phyloP scores from a whole-genome alignment of 2,888 invertebrate genomes.

The Nesidiocoris tenuis region DNA sequence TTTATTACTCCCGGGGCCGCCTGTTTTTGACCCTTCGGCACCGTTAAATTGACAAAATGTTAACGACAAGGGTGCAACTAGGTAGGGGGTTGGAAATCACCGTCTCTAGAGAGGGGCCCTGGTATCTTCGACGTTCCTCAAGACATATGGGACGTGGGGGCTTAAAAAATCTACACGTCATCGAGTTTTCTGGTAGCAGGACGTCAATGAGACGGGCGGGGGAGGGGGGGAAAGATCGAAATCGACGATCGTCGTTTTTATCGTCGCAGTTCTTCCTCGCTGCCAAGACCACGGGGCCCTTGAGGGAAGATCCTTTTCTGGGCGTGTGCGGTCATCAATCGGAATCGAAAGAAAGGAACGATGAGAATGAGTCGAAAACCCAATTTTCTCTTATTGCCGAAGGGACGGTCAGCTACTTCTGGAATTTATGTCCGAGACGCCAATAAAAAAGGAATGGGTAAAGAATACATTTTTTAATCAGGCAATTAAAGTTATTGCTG shows the following conservation, averaged over 20 bases:
- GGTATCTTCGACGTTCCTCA: background rate
- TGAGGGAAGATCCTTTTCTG: background rate
- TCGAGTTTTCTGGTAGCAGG: constrained; percentile 5
- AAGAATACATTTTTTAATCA: too few species aligned
- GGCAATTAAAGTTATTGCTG: too few species aligned
- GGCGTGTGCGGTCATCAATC: background rate
- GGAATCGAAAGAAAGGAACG: background rate
- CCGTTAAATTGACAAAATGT: constrained; percentile 45
- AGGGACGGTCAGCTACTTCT: too few species aligned
- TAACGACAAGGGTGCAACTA: constrained; percentile 38
- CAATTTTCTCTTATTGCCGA: background rate
- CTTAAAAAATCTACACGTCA: constrained; percentile 41
- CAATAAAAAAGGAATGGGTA: too few species aligned
- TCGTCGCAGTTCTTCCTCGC: background rate
- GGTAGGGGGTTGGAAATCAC: background rate
- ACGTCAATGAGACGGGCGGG: background rate
- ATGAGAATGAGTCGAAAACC: background rate
- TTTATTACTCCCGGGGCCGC: constrained; percentile 30
- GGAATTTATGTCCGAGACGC: too few species aligned
- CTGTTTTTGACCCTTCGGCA: constrained; percentile 39
- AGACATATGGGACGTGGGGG: constrained; percentile 25
- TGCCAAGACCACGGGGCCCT: background rate
- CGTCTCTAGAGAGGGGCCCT: background rate
- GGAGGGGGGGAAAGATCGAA: background rate
- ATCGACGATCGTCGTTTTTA: background rate